Base-by-base conservation (phyloP, 92 coral and sea anemone species). In the Montipora capitata region DNA sequence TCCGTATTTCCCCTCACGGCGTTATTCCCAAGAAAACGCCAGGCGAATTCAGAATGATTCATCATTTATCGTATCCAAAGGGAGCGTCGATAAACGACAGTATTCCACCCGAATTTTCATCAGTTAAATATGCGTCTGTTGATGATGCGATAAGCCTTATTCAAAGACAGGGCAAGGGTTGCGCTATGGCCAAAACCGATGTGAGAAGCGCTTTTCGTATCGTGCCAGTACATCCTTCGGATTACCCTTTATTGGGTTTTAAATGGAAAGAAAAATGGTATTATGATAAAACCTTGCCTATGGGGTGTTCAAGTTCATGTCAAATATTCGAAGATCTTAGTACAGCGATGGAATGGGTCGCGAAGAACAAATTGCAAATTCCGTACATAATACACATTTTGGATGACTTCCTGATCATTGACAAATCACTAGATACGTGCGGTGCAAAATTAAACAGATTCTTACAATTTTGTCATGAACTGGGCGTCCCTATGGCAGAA, bases 291-390 rank as follows among this genome's bases (percentile, higher is more conserved):
- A 38, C 68, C 8, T 1, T 45, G 51, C 51, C 51, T 45, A 45
- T 45, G 51, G 51, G 51, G 6, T 45, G 51, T 8, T 27, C 89
- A 51, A 40, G 72, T 49, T 82, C 84, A 0, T 91, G 94, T 52
- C 61, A 39, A 12, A 91, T 79, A 20, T 91, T 91, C 66, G 91
- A 91, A 41, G 66, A 39, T 11, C 66, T 90, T 16, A 90, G 91
- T 75, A 79, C 94, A 11, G 81, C 94, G 4, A 5, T 91, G 7
- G 87, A 91, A 54, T 86, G 84, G 95, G 63, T 83, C 48, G 92
- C 95, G 3, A 85, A 45, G 17, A 48, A 68, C 38, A 89, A 78
- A 35, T 49, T 88, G 5, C 16, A 14, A 52, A 85, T 89, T 15
- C 16, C 9, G 7, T 16, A 54, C 17, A 74, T 86, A 3, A 27